phyloP scores from a whole-genome alignment of 2,797 vertebrate species.

The Microctenopoma steveboyesi region DNA sequence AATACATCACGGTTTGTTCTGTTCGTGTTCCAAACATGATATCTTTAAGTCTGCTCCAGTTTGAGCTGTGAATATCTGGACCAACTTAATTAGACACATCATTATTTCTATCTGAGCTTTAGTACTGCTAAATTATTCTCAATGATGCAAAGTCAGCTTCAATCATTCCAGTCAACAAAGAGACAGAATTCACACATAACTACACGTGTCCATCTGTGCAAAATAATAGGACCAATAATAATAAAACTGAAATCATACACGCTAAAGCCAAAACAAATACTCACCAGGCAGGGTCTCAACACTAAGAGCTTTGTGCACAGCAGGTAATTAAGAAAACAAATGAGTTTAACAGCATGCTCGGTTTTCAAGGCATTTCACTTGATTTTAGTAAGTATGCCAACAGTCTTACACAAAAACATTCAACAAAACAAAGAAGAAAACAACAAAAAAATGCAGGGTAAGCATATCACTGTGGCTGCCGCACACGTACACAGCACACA shows the following conservation, averaged over 20 bases:
- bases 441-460: conserved; percentile 5
- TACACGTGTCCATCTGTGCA: conserved; percentile 16
- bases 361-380: conserved; percentile 55
- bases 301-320: conserved; percentile 46
- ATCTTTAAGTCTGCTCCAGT: neutral
- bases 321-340: conserved; percentile 75
- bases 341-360: conserved; percentile 63
- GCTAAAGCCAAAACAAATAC: conserved; percentile 54
- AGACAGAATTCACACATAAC: conserved; percentile 25
- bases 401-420: conserved; percentile 18
- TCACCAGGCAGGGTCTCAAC: conserved; percentile 34
- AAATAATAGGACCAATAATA: conserved; percentile 39
- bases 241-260: conserved; percentile 27
- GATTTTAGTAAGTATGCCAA: conserved; percentile 36
- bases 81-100: neutral
- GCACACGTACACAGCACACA: neutral
- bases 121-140: neutral
- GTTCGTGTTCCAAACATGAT: conserved; percentile 17
- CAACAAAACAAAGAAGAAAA: conserved; percentile 5
- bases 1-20: conserved; percentile 8
- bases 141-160: neutral
- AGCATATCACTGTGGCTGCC: conserved; percentile 1
- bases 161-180: conserved; percentile 1
- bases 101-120: conserved; percentile 5
- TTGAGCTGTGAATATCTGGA: conserved; percentile 9